These are phyloP conservation scores for Chaetoderma sp. DNA, from an alignment of 2,888 invertebrate species.

Conservation along the genomic window DNA sequence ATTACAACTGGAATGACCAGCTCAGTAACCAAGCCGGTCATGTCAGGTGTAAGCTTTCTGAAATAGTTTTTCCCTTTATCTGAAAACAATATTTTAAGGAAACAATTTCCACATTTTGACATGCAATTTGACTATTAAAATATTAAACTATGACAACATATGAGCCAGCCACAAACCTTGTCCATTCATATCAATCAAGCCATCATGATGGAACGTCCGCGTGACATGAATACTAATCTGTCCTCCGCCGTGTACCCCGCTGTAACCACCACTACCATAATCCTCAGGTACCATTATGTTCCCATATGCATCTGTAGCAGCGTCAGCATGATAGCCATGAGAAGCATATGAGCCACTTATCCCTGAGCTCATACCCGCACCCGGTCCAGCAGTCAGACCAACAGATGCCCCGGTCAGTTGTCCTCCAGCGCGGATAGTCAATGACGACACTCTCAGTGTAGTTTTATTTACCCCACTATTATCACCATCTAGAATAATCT, in stretches of 20 bases:
- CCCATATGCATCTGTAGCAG: conserved; percentile 47
- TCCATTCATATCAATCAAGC: conserved; percentile 46
- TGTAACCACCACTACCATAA: conserved; percentile 49
- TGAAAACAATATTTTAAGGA: too few species aligned
- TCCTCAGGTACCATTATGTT: conserved; percentile 37
- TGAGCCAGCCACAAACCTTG: too few species aligned
- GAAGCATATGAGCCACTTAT: conserved; percentile 10
- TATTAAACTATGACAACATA: too few species aligned
- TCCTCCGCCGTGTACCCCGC: conserved; percentile 44
- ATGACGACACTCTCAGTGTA: conserved; percentile 34
- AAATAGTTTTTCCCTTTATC: too few species aligned
- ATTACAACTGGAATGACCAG: too few species aligned
- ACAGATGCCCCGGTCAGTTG: conserved; percentile 41
- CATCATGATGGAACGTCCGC: conserved; percentile 33
- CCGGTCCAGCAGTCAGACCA: not conserved
- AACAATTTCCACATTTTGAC: too few species aligned
- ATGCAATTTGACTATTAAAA: too few species aligned
- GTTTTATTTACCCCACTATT: conserved; percentile 34
- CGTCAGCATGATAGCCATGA: conserved; percentile 43
- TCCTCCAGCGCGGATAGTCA: conserved; percentile 42
- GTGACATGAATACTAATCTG: conserved; percentile 39
- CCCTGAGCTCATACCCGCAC: not conserved
- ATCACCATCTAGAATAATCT: conserved; percentile 41
- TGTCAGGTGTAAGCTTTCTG: too few species aligned
- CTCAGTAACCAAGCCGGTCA: too few species aligned